phyloP scores from a whole-genome alignment of 2,797 vertebrate species.

The Petrocephalus schoutedeni region DNA sequence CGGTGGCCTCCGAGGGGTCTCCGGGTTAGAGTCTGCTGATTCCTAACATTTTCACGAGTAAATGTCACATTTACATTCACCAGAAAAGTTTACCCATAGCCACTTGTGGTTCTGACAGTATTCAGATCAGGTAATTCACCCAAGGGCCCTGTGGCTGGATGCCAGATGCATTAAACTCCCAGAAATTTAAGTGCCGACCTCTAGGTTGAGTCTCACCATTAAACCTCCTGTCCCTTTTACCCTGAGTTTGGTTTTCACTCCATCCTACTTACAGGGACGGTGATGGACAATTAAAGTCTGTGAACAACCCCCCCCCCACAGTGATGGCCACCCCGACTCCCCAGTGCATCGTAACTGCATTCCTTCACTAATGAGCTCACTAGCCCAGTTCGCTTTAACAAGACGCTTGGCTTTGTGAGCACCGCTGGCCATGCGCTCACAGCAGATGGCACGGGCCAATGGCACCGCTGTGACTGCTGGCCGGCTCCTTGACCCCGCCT shows the following conservation, averaged over 20 bases:
- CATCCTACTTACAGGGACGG: not conserved
- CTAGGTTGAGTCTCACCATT: no score
- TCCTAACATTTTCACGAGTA: not conserved
- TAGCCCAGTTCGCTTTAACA: not conserved
- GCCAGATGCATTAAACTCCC: not conserved
- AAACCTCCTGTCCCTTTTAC: not conserved
- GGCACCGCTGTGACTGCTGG: not conserved
- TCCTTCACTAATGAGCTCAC: not conserved
- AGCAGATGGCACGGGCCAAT: not conserved
- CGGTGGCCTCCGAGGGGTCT: not conserved
- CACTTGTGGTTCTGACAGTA: not conserved
- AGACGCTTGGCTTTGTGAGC: not conserved
- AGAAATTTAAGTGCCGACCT: no score
- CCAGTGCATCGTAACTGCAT: not conserved
- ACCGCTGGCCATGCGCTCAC: not conserved
- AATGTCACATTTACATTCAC: slow-evolving; percentile 12
- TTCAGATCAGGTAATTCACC: not conserved
- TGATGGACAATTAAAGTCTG: not conserved
- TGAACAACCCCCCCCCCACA: not conserved
- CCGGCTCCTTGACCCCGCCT: not conserved
- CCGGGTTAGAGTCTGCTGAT: not conserved
- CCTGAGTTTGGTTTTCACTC: not conserved
- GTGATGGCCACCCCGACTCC: not conserved
- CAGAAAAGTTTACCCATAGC: not conserved
- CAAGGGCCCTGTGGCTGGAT: not conserved